Evolutionary conservation across 2,113 vertebrate genomes (phyloP), one percentile per base, ranked within the genome.

Genomic region (Octodon degus): DNA sequence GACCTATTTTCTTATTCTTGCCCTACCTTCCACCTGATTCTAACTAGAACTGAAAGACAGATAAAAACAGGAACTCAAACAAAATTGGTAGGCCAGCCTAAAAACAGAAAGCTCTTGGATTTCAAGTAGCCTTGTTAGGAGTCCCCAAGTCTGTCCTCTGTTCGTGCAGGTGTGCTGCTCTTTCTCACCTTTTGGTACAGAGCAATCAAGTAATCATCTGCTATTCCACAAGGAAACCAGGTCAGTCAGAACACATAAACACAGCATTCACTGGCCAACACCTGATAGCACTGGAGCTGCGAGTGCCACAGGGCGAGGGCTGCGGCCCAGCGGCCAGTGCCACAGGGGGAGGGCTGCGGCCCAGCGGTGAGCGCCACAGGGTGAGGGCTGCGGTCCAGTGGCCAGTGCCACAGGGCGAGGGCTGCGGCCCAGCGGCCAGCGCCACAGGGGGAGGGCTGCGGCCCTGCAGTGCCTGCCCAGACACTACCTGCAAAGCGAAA

Each of bases 361-460:
- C 4, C 43, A 16, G 55, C 14, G 4, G 68, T 17, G 17, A 47
- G 2, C 40, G 37, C 0, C 11, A 6, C 19, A 7, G 19, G 16
- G 1, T 37, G 5, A 47, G 55, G 43, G 5, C 43, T 43, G 43
- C 43, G 43, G 43, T 5, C 43, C 43, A 16, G 55, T 14, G 4
- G 68, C 22, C 12, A 47, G 2, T 50, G 37, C 0, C 11, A 6
- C 19, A 7, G 19, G 16, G 1, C 32, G 5, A 47, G 16, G 43
- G 5, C 43, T 43, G 43, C 43, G 43, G 43, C 43, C 5, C 3
- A 4, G 55, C 55, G 4, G 68, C 22, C 12, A 47, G 2, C 40
- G 37, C 0, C 11, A 6, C 24, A 7, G 19, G 16, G 1, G 32
- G 5, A 47, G 50, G 50, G 7, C 7, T 50, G 50, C 10, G 10